phyloP scores from a whole-genome alignment of 1,140 invertebrate genomes.

The Brachionus rubens region DNA sequence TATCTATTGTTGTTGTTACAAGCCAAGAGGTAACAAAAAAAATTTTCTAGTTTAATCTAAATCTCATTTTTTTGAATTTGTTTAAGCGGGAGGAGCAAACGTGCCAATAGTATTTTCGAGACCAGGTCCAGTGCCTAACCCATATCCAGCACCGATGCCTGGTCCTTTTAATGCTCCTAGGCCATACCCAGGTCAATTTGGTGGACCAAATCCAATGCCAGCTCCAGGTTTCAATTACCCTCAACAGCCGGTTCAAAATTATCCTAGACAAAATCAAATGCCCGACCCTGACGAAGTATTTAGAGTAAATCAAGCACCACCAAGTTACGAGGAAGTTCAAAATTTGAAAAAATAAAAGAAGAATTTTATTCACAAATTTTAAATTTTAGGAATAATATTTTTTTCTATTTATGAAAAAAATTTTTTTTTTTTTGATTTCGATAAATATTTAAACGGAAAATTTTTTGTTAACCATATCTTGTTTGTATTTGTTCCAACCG shows the following conservation, averaged over 20 bases:
- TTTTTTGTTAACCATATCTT: neutral
- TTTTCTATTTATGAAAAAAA: too few species aligned
- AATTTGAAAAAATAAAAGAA: neutral
- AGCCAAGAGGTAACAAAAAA: neutral
- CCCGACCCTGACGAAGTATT: neutral
- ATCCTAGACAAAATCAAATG: neutral
- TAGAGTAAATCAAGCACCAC: constrained; percentile 28
- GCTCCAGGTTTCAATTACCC: neutral
- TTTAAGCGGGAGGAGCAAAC: neutral
- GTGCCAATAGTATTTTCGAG: too few species aligned
- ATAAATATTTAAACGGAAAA: neutral
- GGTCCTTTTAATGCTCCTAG: too few species aligned
- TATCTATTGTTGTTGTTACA: constrained; percentile 16
- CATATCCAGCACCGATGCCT: too few species aligned
- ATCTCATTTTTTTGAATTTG: neutral
- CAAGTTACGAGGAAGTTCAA: constrained; percentile 11
- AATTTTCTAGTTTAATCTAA: neutral
- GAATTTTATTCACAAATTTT: too few species aligned
- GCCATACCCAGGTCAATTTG: neutral
- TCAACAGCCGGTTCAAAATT: neutral
- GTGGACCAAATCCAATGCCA: neutral
- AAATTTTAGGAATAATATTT: too few species aligned
- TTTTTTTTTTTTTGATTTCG: too few species aligned
- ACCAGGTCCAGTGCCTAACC: too few species aligned
- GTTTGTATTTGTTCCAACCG: constrained; percentile 55